Evolutionary conservation across 2,888 invertebrate species (phyloP).

Genomic region (Athalia circularis): DNA sequence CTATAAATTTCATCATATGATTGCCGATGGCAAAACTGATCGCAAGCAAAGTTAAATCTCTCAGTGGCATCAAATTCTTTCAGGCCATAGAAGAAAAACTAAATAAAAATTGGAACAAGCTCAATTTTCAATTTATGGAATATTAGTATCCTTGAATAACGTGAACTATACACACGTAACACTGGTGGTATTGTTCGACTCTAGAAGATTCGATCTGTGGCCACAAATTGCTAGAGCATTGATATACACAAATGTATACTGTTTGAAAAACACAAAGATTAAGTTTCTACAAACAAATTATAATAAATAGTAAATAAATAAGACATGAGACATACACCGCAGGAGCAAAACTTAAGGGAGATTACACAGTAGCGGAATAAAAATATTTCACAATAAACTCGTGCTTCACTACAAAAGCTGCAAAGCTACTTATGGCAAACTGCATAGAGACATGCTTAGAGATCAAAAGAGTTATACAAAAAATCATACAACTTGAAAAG

Average conservation of each 20-base stretch:
- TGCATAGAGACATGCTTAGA: constrained; percentile 69
- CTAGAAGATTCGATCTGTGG: background rate
- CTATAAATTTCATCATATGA: background rate
- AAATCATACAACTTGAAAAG: constrained; percentile 43
- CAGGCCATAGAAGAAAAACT: background rate
- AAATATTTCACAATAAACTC: constrained; percentile 68
- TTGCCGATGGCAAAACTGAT: background rate
- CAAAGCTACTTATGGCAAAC: constrained; percentile 71
- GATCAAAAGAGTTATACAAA: constrained; percentile 57
- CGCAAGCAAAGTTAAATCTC: background rate
- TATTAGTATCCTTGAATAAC: background rate
- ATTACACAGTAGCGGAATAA: constrained; percentile 66
- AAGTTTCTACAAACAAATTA: constrained; percentile 50
- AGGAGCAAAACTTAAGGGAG: constrained; percentile 71
- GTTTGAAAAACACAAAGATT: constrained; percentile 32
- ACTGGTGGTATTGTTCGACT: background rate
- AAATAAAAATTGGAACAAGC: background rate
- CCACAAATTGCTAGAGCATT: constrained; percentile 1
- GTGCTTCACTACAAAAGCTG: constrained; percentile 74
- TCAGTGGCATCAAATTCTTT: constrained; percentile 3
- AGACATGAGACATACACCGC: constrained; percentile 74
- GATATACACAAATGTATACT: constrained; percentile 25
- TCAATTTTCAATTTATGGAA: constrained; percentile 1
- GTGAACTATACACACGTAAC: background rate
- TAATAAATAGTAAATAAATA: constrained; percentile 60